Percentiles rank a stretch among this genome's conserved stretches.
phyloP scores from a whole-genome alignment of 2,113 vertebrate species.

The Vulpes vulpes region DNA sequence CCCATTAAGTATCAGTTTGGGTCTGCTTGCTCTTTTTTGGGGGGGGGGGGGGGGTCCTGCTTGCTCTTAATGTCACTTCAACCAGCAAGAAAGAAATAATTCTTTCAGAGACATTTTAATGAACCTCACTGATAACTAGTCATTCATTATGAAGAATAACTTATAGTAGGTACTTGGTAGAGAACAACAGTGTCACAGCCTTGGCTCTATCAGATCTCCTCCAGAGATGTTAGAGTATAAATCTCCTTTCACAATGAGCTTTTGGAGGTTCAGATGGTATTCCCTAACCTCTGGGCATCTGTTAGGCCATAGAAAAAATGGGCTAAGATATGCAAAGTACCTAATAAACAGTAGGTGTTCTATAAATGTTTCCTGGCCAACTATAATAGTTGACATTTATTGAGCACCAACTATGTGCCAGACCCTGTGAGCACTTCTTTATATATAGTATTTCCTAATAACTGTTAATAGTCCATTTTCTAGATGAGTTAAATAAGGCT shows the following conservation, averaged over 20 bases:
- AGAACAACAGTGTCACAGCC: background rate
- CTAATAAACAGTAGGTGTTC: background rate
- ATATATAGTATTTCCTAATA: background rate
- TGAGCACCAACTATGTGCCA: background rate
- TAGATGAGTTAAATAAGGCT: conserved; percentile 15
- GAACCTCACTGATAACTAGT: background rate
- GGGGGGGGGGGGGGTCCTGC: too few relatives aligned
- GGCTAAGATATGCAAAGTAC: background rate
- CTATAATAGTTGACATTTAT: background rate
- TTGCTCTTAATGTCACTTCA: background rate
- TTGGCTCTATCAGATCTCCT: background rate
- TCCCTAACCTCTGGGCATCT: background rate
- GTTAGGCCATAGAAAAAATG: background rate
- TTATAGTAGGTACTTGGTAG: background rate
- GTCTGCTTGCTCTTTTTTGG: background rate
- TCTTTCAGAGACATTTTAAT: background rate
- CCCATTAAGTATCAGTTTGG: background rate
- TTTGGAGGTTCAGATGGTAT: background rate
- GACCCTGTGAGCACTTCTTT: background rate
- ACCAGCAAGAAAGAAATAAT: background rate
- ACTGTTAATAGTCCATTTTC: background rate
- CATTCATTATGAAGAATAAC: background rate
- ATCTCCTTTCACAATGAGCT: background rate
- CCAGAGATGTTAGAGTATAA: background rate
- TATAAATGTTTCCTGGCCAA: background rate